These are phyloP conservation scores for Bombus waltoni DNA, from an alignment of 1,140 invertebrate genomes.

Conservation along the genomic window DNA sequence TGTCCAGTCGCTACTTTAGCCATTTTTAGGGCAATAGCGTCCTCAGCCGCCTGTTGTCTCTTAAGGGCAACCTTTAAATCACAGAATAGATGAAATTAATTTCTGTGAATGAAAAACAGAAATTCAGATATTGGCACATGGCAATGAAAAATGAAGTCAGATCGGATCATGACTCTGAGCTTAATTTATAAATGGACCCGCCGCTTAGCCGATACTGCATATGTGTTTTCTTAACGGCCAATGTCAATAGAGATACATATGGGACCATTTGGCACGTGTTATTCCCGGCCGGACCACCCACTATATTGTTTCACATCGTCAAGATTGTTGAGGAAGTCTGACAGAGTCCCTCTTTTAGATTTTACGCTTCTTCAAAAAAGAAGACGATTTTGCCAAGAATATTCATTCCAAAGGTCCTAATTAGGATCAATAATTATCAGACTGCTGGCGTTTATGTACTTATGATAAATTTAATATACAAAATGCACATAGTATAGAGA, in stretches of 20 bases:
- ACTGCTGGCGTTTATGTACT: not conserved
- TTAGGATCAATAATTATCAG: not conserved
- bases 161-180: slow-evolving; percentile 47
- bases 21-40: slow-evolving; percentile 96
- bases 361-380: slow-evolving; percentile 33
- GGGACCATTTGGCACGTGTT: slow-evolving; percentile 69
- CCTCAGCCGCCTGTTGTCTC: slow-evolving; percentile 97
- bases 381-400: not conserved
- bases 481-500: too few relatives aligned
- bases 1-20: slow-evolving; percentile 94
- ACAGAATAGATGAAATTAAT: not conserved
- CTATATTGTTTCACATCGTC: slow-evolving; percentile 59
- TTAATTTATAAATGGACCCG: slow-evolving; percentile 71
- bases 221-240: slow-evolving; percentile 59
- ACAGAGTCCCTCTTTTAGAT: slow-evolving; percentile 30
- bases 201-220: slow-evolving; percentile 57
- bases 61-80: slow-evolving; percentile 94
- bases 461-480: not conserved
- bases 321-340: slow-evolving; percentile 39
- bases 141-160: slow-evolving; percentile 26
- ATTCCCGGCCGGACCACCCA: slow-evolving; percentile 70
- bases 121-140: not conserved
- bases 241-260: slow-evolving; percentile 65
- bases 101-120: not conserved
- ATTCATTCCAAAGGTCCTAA: too few relatives aligned